These are phyloP conservation scores for Drosophila hamatofila DNA, from an alignment of 2,888 invertebrate species.

Conservation along the genomic window DNA sequence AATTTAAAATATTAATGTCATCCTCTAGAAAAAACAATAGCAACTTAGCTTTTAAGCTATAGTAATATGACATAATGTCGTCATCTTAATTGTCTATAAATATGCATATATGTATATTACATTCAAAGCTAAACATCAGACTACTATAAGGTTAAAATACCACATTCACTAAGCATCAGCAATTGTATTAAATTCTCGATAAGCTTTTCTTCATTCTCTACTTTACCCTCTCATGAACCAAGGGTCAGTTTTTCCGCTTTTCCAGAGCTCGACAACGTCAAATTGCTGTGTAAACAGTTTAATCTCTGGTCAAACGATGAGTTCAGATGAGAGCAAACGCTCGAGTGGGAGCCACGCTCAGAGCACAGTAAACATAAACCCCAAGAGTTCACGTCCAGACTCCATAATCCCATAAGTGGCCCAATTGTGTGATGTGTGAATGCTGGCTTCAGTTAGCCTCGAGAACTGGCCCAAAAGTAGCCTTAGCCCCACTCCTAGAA, in stretches of 20 bases:
- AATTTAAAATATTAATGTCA: too few species aligned
- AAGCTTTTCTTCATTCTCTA: neutral
- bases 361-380: slow-evolving; percentile 11
- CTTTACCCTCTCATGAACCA: neutral
- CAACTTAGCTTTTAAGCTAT: neutral
- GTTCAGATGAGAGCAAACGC: slow-evolving; percentile 25
- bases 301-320: slow-evolving; percentile 62
- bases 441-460: slow-evolving; percentile 22
- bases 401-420: slow-evolving; percentile 69
- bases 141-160: neutral
- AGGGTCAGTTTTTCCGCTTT: slow-evolving; percentile 20
- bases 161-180: neutral
- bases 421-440: slow-evolving; percentile 61
- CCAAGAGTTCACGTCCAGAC: slow-evolving; percentile 29
- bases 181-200: neutral
- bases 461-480: slow-evolving; percentile 40
- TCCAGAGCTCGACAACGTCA: slow-evolving; percentile 23
- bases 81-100: neutral
- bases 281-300: slow-evolving; percentile 62
- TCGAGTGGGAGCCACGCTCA: slow-evolving; percentile 32
- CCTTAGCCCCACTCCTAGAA: neutral
- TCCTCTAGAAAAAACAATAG: too few species aligned
- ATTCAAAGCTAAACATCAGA: neutral
- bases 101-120: too few species aligned
- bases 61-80: neutral